A percentile compares a stretch with the other conserved stretches of the same genome.
These are phyloP conservation scores for Rhinogobius similis DNA, from an alignment of 2,113 vertebrate species.

Conservation along the genomic window DNA sequence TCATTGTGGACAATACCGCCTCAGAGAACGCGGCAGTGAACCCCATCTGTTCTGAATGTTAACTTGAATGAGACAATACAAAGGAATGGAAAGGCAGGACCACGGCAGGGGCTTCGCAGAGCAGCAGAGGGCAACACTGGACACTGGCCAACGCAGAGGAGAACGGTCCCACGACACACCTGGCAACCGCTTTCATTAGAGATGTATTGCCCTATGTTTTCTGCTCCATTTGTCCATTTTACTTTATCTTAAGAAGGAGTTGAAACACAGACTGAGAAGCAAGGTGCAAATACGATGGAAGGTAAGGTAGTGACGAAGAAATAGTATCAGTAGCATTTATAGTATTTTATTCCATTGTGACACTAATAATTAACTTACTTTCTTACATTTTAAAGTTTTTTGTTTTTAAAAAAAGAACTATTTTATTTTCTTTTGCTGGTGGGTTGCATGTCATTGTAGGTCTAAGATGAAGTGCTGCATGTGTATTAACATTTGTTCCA, in stretches of 20 bases:
- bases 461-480: too few relatives aligned
- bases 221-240: neutral
- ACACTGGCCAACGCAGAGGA: constrained; percentile 35
- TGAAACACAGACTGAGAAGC: too few relatives aligned
- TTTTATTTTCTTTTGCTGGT: too few relatives aligned
- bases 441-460: too few relatives aligned
- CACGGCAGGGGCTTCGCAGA: constrained; percentile 11
- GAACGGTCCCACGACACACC: constrained; percentile 42
- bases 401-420: too few relatives aligned
- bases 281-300: too few relatives aligned
- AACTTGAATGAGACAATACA: constrained; percentile 10
- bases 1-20: constrained; percentile 41
- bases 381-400: too few relatives aligned
- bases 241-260: too few relatives aligned
- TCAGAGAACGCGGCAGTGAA: constrained; percentile 23
- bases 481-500: too few relatives aligned
- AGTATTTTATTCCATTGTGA: too few relatives aligned
- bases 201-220: neutral
- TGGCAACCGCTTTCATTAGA: constrained; percentile 34
- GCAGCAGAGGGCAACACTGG: constrained; percentile 41
- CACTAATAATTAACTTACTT: too few relatives aligned
- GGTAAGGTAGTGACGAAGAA: neutral
- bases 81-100: constrained; percentile 6
- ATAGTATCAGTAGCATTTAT: too few relatives aligned
- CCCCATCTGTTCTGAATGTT: constrained; percentile 49